Percentiles rank a stretch among this genome's conserved stretches.
phyloP scores from a whole-genome alignment of 1,140 invertebrate species.

The Cecropterus lyciades region DNA sequence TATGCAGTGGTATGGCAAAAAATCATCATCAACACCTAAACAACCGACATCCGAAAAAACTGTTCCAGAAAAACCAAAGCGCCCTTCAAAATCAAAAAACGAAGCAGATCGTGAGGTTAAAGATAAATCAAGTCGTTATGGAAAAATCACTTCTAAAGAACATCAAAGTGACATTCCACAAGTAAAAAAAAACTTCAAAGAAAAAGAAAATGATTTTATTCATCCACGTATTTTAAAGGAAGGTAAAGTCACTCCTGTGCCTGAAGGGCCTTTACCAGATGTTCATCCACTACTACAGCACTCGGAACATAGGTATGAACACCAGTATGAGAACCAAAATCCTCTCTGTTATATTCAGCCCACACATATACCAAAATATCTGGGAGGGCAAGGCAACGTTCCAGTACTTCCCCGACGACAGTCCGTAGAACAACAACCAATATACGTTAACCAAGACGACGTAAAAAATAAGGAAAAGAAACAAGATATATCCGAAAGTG shows the following conservation, averaged over 20 bases:
- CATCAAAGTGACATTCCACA: constrained; percentile 73
- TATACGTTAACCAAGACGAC: constrained; percentile 80
- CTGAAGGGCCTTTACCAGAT: constrained; percentile 80
- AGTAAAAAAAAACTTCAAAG: constrained; percentile 81
- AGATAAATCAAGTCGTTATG: constrained; percentile 62
- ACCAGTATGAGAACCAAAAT: constrained; percentile 84
- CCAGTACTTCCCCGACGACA: constrained; percentile 66
- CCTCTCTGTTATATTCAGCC: constrained; percentile 87
- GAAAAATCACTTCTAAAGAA: constrained; percentile 75
- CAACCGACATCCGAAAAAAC: constrained; percentile 62
- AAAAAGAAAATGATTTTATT: constrained; percentile 80
- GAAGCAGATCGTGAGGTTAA: constrained; percentile 61
- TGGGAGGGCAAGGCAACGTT: constrained; percentile 82
- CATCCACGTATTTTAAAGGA: constrained; percentile 77
- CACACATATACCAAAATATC: constrained; percentile 87
- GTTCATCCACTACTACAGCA: constrained; percentile 89
- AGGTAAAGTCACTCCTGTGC: constrained; percentile 77
- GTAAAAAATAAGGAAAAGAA: constrained; percentile 58
- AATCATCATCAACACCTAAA: constrained; percentile 57
- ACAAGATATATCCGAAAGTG: constrained; percentile 71
- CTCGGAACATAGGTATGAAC: constrained; percentile 90
- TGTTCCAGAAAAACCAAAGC: constrained; percentile 79
- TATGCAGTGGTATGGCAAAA: constrained; percentile 88
- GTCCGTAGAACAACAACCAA: constrained; percentile 68
- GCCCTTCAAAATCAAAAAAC: constrained; percentile 79